Evolutionary conservation across 2,797 vertebrate genomes (phyloP).

Genomic region (Emys orbicularis): DNA sequence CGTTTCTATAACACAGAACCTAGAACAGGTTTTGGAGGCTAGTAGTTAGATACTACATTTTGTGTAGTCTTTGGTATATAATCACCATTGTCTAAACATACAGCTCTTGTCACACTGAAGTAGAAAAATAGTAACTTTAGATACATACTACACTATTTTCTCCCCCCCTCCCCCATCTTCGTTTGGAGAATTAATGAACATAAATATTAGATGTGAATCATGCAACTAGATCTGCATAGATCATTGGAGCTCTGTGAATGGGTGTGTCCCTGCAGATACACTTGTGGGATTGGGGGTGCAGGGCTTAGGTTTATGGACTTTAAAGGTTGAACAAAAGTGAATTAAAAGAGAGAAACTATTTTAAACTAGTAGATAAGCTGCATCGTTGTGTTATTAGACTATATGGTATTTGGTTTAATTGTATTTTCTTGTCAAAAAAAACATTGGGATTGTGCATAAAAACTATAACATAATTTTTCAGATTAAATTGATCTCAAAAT

Average conservation of each 20-base stretch:
- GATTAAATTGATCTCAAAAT: not conserved
- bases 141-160: not conserved
- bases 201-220: not conserved
- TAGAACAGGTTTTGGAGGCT: not conserved
- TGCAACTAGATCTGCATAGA: not conserved
- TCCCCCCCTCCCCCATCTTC: not conserved
- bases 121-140: not conserved
- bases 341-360: not conserved
- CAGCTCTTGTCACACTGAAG: not conserved
- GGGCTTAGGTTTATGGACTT: not conserved
- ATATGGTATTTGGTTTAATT: not conserved
- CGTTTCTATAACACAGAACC: not conserved
- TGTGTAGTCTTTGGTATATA: not conserved
- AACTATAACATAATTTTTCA: not conserved
- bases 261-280: rapidly evolving
- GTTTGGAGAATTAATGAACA: not conserved
- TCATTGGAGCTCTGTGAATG: not conserved
- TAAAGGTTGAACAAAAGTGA: not conserved
- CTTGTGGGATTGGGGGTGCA: not conserved
- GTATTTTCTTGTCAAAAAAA: not conserved
- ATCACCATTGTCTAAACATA: not conserved
- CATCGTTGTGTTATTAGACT: not conserved
- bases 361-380: not conserved
- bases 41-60: not conserved
- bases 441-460: not conserved